These are phyloP conservation scores for Rotaria macrura DNA, from an alignment of 2,888 invertebrate species.

Conservation along the genomic window DNA sequence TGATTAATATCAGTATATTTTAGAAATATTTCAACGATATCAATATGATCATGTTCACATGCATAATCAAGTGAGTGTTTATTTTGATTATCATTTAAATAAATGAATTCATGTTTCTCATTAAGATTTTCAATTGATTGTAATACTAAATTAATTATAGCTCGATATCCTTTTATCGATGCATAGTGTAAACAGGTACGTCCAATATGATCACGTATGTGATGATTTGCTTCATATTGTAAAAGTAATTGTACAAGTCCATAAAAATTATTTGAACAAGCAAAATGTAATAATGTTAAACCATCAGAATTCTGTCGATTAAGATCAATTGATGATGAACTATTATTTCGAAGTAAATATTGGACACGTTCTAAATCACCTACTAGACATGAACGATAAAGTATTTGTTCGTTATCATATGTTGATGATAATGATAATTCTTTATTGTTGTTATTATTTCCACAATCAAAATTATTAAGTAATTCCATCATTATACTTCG, in stretches of 20 bases:
- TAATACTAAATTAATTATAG: not conserved
- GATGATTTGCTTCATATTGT: not conserved
- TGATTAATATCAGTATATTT: not conserved
- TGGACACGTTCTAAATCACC: constrained; percentile 21
- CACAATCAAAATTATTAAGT: not conserved
- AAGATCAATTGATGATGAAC: not conserved
- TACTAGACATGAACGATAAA: not conserved
- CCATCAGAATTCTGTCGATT: constrained; percentile 3
- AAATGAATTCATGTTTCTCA: not conserved
- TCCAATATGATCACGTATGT: not conserved
- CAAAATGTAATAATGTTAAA: constrained; percentile 2
- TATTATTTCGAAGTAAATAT: not conserved
- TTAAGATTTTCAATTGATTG: not conserved
- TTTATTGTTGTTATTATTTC: not conserved
- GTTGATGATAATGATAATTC: not conserved
- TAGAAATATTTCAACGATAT: not conserved
- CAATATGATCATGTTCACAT: not conserved
- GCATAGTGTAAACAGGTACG: constrained; percentile 1
- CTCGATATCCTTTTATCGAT: constrained; percentile 3
- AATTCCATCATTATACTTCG: not conserved
- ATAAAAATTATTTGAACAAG: constrained; percentile 9
- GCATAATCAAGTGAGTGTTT: not conserved
- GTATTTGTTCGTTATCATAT: not conserved
- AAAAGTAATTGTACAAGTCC: constrained; percentile 3
- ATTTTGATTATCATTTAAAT: not conserved